Evolutionary conservation across 2,113 vertebrate species (phyloP).

Genomic region (Aegithalos caudatus): DNA sequence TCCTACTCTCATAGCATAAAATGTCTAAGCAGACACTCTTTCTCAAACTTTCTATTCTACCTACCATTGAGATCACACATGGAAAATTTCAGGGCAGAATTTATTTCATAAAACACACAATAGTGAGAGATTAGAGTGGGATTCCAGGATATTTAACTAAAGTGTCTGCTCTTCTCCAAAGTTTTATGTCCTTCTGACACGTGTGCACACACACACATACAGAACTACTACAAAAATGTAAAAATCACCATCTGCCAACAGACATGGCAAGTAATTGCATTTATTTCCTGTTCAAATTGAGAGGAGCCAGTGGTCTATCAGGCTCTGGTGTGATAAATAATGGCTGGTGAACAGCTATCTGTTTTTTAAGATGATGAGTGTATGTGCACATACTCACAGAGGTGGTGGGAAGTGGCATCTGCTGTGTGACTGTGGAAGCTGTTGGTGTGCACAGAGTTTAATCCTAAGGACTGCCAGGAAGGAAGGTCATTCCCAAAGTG

Average conservation of each 20-base stretch:
- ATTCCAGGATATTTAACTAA: not conserved
- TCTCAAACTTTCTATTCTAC: not conserved
- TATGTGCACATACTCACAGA: not conserved
- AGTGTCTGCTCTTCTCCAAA: not conserved
- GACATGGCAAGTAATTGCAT: not conserved
- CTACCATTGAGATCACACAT: not conserved
- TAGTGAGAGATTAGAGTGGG: not conserved
- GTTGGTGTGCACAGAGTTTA: not conserved
- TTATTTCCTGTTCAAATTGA: not conserved
- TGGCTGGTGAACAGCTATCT: not conserved
- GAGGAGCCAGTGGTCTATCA: not conserved
- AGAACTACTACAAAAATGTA: not conserved
- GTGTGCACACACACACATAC: rapidly evolving
- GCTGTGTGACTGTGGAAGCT: not conserved
- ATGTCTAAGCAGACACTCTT: not conserved
- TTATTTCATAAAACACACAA: not conserved
- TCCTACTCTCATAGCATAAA: not conserved
- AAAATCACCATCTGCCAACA: not conserved
- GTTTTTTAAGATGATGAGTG: not conserved
- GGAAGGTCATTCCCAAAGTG: not conserved
- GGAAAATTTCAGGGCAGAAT: not conserved
- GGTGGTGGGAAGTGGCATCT: not conserved
- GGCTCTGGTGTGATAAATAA: not conserved
- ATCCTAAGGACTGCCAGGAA: not conserved
- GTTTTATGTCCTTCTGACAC: not conserved